A percentile compares a stretch with the other conserved stretches of the same genome.
Conservation (phyloP, 1,140 invertebrate genomes). For the Philopotamus ludificatus region DNA sequence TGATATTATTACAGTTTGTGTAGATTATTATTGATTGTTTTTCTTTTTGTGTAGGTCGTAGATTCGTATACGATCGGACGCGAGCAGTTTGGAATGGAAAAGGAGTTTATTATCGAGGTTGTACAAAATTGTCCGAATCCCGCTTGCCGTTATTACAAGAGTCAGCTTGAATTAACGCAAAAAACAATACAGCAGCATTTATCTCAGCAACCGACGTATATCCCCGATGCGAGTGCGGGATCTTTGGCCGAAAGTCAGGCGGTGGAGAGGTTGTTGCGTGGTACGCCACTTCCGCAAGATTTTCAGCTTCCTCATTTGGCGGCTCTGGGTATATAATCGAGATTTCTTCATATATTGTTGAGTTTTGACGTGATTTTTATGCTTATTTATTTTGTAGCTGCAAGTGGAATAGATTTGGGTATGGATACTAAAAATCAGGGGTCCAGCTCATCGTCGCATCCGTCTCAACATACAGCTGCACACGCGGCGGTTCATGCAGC, state of each 20-base stretch:
- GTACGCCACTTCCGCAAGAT: conserved; percentile 51
- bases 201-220: conserved; percentile 55
- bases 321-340: conserved; percentile 57
- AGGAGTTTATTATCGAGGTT: conserved; percentile 83
- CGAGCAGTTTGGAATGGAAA: conserved; percentile 86
- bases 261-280: conserved; percentile 53
- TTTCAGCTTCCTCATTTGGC: conserved; percentile 56
- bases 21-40: neutral
- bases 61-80: conserved; percentile 83
- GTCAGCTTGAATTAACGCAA: conserved; percentile 73
- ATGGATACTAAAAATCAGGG: conserved; percentile 17
- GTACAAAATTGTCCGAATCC: conserved; percentile 84
- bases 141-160: conserved; percentile 82
- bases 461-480: conserved; percentile 12
- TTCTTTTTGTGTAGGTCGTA: conserved; percentile 58
- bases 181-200: conserved; percentile 57
- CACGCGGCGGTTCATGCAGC: conserved; percentile 41
- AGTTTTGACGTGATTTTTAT: conserved; percentile 37
- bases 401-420: conserved; percentile 39
- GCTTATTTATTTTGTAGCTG: conserved; percentile 29
- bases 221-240: conserved; percentile 50
- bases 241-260: conserved; percentile 53
- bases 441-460: neutral
- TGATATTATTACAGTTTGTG: neutral
- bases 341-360: conserved; percentile 35